Conservation (phyloP, 2,888 invertebrate genomes). For the Limnephilus rhombicus region DNA sequence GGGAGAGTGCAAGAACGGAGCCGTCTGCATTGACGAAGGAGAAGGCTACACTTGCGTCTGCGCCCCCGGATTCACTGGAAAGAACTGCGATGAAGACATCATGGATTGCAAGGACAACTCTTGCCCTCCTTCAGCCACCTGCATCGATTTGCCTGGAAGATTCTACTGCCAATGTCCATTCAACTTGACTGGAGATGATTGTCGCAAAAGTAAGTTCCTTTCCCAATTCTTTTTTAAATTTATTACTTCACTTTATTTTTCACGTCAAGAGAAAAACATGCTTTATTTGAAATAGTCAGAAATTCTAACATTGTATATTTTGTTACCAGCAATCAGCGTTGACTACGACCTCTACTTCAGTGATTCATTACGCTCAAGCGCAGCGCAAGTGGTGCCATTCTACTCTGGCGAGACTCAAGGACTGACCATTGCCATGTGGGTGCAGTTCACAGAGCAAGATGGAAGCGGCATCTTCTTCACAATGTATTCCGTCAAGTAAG, state of each 20-base stretch:
- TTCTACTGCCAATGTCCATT: constrained; percentile 98
- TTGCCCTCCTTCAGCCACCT: constrained; percentile 95
- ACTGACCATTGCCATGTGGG: constrained; percentile 96
- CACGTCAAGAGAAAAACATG: not conserved
- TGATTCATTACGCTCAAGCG: constrained; percentile 92
- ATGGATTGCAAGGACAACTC: constrained; percentile 95
- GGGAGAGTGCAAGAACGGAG: constrained; percentile 94
- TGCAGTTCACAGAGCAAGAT: constrained; percentile 94
- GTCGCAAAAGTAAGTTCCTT: constrained; percentile 89
- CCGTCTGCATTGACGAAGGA: constrained; percentile 92
- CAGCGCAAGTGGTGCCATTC: constrained; percentile 95
- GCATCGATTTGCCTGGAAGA: constrained; percentile 92
- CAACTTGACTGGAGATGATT: constrained; percentile 97
- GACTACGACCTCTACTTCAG: constrained; percentile 98
- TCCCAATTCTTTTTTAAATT: not conserved
- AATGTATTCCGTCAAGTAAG: constrained; percentile 91
- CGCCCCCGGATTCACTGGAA: constrained; percentile 87
- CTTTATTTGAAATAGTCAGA: not conserved
- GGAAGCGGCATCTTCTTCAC: constrained; percentile 97
- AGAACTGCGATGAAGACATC: constrained; percentile 94
- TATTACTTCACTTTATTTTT: not conserved
- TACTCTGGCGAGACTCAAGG: constrained; percentile 86
- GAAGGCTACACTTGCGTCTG: constrained; percentile 92
- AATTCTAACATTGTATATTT: constrained; percentile 46
- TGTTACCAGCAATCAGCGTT: constrained; percentile 92